phyloP scores from a whole-genome alignment of 2,888 invertebrate genomes.

The Drosophila infuscata region DNA sequence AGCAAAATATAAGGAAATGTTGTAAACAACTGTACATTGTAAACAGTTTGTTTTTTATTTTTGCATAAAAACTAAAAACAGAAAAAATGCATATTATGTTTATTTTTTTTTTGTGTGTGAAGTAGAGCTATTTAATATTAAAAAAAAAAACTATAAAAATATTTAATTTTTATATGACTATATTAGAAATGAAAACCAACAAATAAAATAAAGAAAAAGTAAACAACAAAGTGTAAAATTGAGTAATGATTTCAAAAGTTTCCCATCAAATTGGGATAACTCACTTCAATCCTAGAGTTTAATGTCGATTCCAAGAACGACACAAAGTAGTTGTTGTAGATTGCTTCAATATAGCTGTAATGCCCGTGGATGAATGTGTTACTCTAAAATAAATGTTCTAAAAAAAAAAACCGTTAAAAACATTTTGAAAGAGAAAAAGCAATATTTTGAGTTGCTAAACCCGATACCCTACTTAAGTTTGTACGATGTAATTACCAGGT shows the following conservation, averaged over 20 bases:
- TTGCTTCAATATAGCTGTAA: not conserved
- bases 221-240: slow-evolving; percentile 46
- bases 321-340: not conserved
- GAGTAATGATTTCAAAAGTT: slow-evolving; percentile 22
- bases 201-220: slow-evolving; percentile 60
- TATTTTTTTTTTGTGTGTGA: slow-evolving; percentile 51
- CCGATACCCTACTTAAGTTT: slow-evolving; percentile 7
- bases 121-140: slow-evolving; percentile 73
- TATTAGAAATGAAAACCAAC: slow-evolving; percentile 50
- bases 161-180: slow-evolving; percentile 51
- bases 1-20: slow-evolving; percentile 38
- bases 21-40: slow-evolving; percentile 56
- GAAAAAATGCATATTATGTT: slow-evolving; percentile 34
- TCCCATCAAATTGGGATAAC: not conserved
- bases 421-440: not conserved
- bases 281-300: not conserved
- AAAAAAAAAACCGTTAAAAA: not conserved
- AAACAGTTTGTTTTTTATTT: slow-evolving; percentile 51
- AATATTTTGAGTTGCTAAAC: slow-evolving; percentile 42
- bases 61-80: slow-evolving; percentile 25
- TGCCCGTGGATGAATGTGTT: not conserved
- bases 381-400: not conserved
- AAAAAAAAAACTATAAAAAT: slow-evolving; percentile 48
- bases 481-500: slow-evolving; percentile 33
- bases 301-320: not conserved